Evolutionary conservation across 2,797 vertebrate genomes (phyloP), one percentile per base, ranked within the genome.

Genomic region (Siniperca obscura): DNA sequence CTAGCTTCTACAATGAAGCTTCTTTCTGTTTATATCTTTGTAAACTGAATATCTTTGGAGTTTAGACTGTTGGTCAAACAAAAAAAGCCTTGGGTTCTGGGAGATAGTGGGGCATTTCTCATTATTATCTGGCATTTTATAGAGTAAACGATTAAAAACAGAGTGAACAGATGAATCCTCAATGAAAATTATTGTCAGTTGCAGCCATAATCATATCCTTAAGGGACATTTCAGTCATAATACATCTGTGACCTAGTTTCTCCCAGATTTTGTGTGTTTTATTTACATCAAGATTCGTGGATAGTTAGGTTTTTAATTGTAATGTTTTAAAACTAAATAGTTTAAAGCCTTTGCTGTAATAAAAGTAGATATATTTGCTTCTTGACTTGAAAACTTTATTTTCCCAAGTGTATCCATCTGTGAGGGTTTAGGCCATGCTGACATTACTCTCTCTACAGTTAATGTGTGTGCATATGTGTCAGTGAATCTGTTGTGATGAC

Each of bases 391-490:
- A 78, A 67, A 40, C 22, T 36, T 66, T 46, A 65, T 52, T 67
- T 48, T 25, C 59, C 44, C 30, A 4, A 25, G 2, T 74, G 46
- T 14, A 56, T 78, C 76, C 77, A 42, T 84, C 70, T 76, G 70
- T 67, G 44, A 73, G 40, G 59, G 25, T 70, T 85, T 81, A 71
- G 36, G 42, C 50, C 69, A 34, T 6, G 40, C 64, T 68, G 80
- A 38, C 30, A 40, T 64, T 27, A 12, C 38, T 60, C 53, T 25
- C 48, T 46, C 78, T 70, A 40, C 78, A 68, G 2, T 80, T 40
- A 40, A 34, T 40, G 11, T 46, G 71, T 25, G 13, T 42, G 53
- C 52, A 53, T 0, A 13, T 57, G 77, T 38, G 57, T 84, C 55
- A 62, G 57, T 56, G 65, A 52, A 38, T 74, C 36, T 68, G 80